phyloP scores from a whole-genome alignment of 2,797 vertebrate species.

The Numenius phaeopus region DNA sequence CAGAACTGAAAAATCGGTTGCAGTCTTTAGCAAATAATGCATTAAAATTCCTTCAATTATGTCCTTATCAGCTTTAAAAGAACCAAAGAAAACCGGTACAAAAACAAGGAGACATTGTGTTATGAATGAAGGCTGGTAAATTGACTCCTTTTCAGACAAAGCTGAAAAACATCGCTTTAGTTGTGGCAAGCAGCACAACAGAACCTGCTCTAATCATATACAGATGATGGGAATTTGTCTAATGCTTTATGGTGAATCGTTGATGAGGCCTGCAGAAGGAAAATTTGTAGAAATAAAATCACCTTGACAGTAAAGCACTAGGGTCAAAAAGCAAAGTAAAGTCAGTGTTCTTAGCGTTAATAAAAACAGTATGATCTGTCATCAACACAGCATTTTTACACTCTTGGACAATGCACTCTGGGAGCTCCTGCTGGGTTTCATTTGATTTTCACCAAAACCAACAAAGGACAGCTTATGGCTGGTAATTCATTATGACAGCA shows the following conservation, averaged over 20 bases:
- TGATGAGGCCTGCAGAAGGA: slow-evolving; percentile 84
- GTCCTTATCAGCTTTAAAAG: slow-evolving; percentile 66
- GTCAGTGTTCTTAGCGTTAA: slow-evolving; percentile 90
- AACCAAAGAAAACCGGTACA: slow-evolving; percentile 59
- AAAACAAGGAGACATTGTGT: slow-evolving; percentile 71
- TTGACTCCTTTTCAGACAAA: slow-evolving; percentile 77
- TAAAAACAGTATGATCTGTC: slow-evolving; percentile 95
- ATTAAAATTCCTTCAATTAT: slow-evolving; percentile 51
- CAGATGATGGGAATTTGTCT: slow-evolving; percentile 89
- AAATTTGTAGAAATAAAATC: slow-evolving; percentile 96
- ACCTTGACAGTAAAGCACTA: slow-evolving; percentile 88
- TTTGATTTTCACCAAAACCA: slow-evolving; percentile 88
- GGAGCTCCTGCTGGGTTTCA: slow-evolving; percentile 89
- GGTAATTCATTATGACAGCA: slow-evolving; percentile 85
- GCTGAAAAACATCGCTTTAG: slow-evolving; percentile 68
- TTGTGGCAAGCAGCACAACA: slow-evolving; percentile 72
- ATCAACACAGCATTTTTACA: slow-evolving; percentile 85
- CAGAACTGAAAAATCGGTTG: slow-evolving; percentile 20
- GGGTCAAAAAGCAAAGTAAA: slow-evolving; percentile 91
- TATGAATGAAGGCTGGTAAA: slow-evolving; percentile 69
- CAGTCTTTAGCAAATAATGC: slow-evolving; percentile 47
- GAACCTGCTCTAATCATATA: slow-evolving; percentile 82
- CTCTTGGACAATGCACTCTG: slow-evolving; percentile 84
- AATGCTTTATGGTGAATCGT: slow-evolving; percentile 84
- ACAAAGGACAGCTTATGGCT: slow-evolving; percentile 80